These are phyloP conservation scores for Acronicta psi DNA, from an alignment of 2,888 invertebrate species.

Conservation along the genomic window DNA sequence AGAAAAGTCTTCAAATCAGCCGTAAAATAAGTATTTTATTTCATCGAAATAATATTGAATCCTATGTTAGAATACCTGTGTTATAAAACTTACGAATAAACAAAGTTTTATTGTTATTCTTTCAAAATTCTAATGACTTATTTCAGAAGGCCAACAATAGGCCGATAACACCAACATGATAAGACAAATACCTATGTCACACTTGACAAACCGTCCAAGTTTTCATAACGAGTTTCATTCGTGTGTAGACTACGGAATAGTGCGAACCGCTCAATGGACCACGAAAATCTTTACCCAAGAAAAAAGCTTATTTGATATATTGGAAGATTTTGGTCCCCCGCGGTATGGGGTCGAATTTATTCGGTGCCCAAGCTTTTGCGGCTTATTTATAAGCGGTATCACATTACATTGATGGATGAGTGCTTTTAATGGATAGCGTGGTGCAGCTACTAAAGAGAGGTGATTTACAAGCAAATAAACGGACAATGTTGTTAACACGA, in stretches of 20 bases:
- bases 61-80: too few relatives aligned
- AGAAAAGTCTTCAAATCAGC: too few relatives aligned
- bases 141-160: not conserved
- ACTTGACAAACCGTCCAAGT: slow-evolving; percentile 37
- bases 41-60: too few relatives aligned
- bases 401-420: slow-evolving; percentile 76
- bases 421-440: slow-evolving; percentile 68
- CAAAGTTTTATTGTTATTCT: too few relatives aligned
- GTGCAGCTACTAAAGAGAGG: slow-evolving; percentile 50
- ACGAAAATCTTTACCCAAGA: slow-evolving; percentile 41
- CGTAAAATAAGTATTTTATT: too few relatives aligned
- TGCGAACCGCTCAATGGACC: slow-evolving; percentile 35
- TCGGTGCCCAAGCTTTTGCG: slow-evolving; percentile 60
- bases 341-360: slow-evolving; percentile 58
- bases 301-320: slow-evolving; percentile 62
- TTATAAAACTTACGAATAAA: too few relatives aligned
- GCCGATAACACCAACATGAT: not conserved
- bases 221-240: slow-evolving; percentile 31
- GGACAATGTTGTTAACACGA: slow-evolving; percentile 22
- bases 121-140: not conserved
- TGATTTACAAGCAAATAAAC: slow-evolving; percentile 50
- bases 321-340: slow-evolving; percentile 53
- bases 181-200: slow-evolving; percentile 32
- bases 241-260: slow-evolving; percentile 35
- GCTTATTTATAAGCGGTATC: slow-evolving; percentile 72